Conservation (phyloP, 1,140 invertebrate species). For the Zaprionus taronus region DNA sequence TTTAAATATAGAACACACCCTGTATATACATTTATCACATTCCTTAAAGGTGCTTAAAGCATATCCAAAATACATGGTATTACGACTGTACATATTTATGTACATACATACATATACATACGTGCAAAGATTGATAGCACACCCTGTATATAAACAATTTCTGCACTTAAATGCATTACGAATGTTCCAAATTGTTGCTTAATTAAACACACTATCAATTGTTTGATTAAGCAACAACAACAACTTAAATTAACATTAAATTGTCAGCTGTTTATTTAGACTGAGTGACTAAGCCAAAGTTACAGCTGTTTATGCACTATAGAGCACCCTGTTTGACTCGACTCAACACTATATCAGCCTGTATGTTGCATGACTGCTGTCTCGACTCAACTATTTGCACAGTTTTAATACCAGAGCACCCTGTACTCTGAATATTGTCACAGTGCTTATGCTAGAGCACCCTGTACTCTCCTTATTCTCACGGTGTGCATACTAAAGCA, state of each 20-base stretch:
- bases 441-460: not conserved
- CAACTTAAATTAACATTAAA: not conserved
- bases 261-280: not conserved
- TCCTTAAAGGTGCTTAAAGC: rapidly evolving
- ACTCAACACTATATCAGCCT: not conserved
- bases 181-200: not conserved
- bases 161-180: not conserved
- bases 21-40: not conserved
- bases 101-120: no score
- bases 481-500: no score
- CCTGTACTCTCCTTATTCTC: not conserved
- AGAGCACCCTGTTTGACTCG: not conserved
- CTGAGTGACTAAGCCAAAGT: not conserved
- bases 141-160: not conserved
- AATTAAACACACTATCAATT: not conserved
- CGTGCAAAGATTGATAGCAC: not conserved
- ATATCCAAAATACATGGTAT: not conserved
- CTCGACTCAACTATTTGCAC: no score
- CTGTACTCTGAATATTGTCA: not conserved
- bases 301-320: not conserved
- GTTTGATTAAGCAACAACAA: not conserved
- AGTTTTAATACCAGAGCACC: no score
- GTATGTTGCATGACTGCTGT: not conserved
- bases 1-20: not conserved
- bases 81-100: not conserved